These are phyloP conservation scores for Caenorhabditis macrosperma DNA, from an alignment of 2,888 invertebrate species.

Conservation along the genomic window DNA sequence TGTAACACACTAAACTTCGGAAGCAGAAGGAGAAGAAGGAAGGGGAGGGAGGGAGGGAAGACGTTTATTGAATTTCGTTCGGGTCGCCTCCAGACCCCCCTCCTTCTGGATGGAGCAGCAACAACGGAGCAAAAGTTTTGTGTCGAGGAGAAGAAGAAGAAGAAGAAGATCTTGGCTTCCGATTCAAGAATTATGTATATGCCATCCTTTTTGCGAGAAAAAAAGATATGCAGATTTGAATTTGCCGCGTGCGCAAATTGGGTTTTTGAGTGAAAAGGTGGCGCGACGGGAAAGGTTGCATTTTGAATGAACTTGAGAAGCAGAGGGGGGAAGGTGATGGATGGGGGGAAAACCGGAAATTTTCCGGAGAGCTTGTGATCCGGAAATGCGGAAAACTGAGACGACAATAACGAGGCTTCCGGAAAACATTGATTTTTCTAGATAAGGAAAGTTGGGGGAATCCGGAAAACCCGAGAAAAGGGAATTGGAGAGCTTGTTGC, in stretches of 20 bases:
- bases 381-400: no score
- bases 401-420: no score
- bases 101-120: slow-evolving; percentile 20
- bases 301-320: slow-evolving; percentile 24
- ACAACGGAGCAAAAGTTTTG: slow-evolving; percentile 14
- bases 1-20: not conserved
- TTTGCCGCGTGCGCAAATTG: slow-evolving; percentile 37
- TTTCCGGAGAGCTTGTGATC: no score
- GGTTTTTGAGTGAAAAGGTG: slow-evolving; percentile 26
- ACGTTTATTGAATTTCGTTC: slow-evolving; percentile 60
- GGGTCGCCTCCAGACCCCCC: not conserved
- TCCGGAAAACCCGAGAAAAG: no score
- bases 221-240: slow-evolving; percentile 45
- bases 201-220: no score
- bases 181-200: slow-evolving; percentile 12
- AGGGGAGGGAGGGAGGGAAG: slow-evolving; percentile 8
- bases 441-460: no score
- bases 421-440: no score
- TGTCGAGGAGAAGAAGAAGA: slow-evolving; percentile 1
- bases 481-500: no score
- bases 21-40: slow-evolving; percentile 6
- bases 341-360: slow-evolving; percentile 4
- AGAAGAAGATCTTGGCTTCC: slow-evolving; percentile 25
- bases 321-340: slow-evolving; percentile 8
- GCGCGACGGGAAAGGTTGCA: slow-evolving; percentile 29